Evolutionary conservation across 2,113 vertebrate species (phyloP), one percentile per base, ranked within the genome.

Genomic region (Percopsis transmontana): DNA sequence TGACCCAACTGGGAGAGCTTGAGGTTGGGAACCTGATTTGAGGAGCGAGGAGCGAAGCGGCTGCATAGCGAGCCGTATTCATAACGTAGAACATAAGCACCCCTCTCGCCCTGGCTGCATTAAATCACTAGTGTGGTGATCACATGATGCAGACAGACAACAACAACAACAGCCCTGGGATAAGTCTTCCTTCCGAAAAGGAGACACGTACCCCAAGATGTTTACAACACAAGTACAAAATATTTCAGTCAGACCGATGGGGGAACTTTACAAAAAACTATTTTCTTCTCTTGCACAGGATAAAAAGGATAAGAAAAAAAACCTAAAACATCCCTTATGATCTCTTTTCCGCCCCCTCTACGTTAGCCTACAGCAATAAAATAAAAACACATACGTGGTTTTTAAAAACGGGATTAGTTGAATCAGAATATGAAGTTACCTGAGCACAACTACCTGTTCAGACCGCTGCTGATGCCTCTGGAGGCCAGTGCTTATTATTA

Each of bases 381-480:
- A 71, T 54, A 20, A 73, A 21, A 68, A 23, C 62, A 41, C 19
- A 65, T 58, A 82, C 72, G 41, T 76, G 23, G 42, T 60, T 62
- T 71, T 75, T 62, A 57, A 76, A 76, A 67, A n/a, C 50, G 66
- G 74, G 62, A 73, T 84, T 58, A 71, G 70, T 14, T 65, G 38
- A 72, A 67, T 74, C 55, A 57, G 65, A 72, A 68, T 71, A 71
- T 70, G 72, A 87, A 86, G 81, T 88, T 80, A 88, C 89, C 90
- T 91, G 89, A 91, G 90, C 66, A 79, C 66, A 82, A 73, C 71
- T 85, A 39, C 77, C 70, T 68, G 63, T 72, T 74, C 45, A 83
- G 54, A 60, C 68, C 54, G 12, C 41, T 58, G 57, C 53, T 58
- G 23, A 80, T 62, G 77, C 63, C 80, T 77, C 47, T 27, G 79